These are phyloP conservation scores for Hafferia zeledoni DNA, from an alignment of 2,797 vertebrate genomes.

Conservation along the genomic window DNA sequence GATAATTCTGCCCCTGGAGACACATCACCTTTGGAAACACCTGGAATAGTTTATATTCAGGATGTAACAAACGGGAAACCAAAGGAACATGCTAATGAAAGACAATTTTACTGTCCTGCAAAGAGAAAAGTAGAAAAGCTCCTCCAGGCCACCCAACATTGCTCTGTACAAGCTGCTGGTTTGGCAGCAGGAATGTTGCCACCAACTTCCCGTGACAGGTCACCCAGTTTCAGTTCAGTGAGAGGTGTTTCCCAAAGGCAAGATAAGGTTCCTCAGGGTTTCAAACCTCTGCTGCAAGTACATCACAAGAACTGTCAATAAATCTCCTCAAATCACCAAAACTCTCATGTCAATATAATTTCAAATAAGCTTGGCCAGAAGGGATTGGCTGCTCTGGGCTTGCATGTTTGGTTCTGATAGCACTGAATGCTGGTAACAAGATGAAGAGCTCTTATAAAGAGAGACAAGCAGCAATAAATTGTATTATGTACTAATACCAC, in stretches of 20 bases:
- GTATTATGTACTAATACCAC: background rate
- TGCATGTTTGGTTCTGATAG: background rate
- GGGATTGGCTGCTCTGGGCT: background rate
- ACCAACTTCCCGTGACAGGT: background rate
- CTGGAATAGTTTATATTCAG: background rate
- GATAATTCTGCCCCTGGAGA: background rate
- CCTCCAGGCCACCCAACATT: background rate
- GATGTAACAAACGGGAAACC: background rate
- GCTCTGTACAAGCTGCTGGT: rapidly evolving
- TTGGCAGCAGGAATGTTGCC: background rate
- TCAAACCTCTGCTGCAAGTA: background rate
- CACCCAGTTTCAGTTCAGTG: background rate
- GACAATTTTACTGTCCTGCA: background rate
- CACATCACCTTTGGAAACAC: rapidly evolving
- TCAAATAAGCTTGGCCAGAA: background rate
- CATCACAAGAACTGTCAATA: background rate
- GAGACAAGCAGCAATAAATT: slow-evolving; percentile 9
- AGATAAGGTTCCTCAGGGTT: background rate
- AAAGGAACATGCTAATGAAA: rapidly evolving
- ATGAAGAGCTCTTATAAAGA: slow-evolving; percentile 40
- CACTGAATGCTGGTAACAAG: slow-evolving; percentile 17
- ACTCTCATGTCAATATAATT: background rate
- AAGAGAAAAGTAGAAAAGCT: background rate
- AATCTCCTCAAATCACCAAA: background rate
- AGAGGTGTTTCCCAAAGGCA: background rate